Evolutionary conservation across 2,113 vertebrate genomes (phyloP).

Genomic region (Brachypodius melanocephalos): DNA sequence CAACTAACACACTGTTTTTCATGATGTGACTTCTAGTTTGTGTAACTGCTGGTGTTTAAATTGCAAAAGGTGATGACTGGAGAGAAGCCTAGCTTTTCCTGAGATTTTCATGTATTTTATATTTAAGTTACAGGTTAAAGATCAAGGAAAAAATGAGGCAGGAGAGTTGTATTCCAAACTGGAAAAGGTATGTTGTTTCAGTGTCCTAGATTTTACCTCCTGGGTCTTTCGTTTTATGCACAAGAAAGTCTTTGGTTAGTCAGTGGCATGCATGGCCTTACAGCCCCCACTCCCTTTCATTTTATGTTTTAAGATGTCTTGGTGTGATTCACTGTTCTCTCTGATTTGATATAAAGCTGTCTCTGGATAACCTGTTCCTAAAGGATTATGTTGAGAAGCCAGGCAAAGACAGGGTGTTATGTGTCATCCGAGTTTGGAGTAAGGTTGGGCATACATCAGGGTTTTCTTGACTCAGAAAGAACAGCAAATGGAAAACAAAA

Average conservation of each 20-base stretch:
- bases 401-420: background rate
- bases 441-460: background rate
- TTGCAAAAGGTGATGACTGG: background rate
- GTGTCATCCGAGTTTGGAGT: background rate
- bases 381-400: background rate
- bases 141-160: slow-evolving; percentile 91
- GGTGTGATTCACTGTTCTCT: background rate
- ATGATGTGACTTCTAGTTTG: background rate
- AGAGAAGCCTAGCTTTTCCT: background rate
- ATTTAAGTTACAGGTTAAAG: slow-evolving; percentile 85
- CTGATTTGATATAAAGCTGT: background rate
- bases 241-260: background rate
- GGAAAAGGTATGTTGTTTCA: slow-evolving; percentile 84
- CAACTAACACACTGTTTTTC: background rate
- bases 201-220: background rate
- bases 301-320: background rate
- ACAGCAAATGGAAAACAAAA: background rate
- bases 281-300: background rate
- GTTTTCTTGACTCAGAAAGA: background rate
- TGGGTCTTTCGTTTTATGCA: background rate
- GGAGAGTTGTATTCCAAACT: slow-evolving; percentile 87
- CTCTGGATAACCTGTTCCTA: background rate
- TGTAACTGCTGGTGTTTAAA: background rate
- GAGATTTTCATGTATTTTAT: slow-evolving; percentile 30
- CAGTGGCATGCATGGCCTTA: background rate